A percentile compares a stretch with the other conserved stretches of the same genome.
These are phyloP conservation scores for Trichacis sp. DNA, from an alignment of 2,888 invertebrate species.

Conservation along the genomic window DNA sequence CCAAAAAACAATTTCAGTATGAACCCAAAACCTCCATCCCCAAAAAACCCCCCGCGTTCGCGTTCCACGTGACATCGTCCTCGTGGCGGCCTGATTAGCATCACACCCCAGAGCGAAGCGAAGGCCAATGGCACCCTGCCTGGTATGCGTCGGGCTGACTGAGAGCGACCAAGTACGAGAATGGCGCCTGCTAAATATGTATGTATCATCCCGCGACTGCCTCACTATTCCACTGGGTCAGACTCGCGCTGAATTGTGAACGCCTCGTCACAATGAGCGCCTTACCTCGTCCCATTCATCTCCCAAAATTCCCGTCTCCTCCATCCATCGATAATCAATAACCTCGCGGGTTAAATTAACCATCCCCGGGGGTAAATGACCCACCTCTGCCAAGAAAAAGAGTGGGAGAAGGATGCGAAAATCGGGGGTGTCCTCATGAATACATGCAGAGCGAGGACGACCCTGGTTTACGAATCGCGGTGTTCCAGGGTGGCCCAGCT, in stretches of 20 bases:
- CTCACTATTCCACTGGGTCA: slow-evolving; percentile 68
- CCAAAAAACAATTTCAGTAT: no score
- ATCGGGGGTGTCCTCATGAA: slow-evolving; percentile 52
- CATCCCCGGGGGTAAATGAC: not conserved
- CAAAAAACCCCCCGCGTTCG: no score
- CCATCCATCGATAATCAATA: not conserved
- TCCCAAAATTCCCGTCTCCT: slow-evolving; percentile 6
- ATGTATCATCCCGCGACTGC: slow-evolving; percentile 68
- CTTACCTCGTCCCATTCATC: slow-evolving; percentile 34
- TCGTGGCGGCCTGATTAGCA: slow-evolving; percentile 67
- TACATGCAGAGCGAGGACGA: slow-evolving; percentile 55
- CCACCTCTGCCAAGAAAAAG: no score
- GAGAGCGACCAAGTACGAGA: slow-evolving; percentile 50
- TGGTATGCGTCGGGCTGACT: slow-evolving; percentile 35
- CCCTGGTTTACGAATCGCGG: slow-evolving; percentile 41
- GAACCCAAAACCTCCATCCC: no score
- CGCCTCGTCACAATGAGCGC: slow-evolving; percentile 56
- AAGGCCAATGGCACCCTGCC: slow-evolving; percentile 61
- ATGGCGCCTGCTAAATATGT: slow-evolving; percentile 69
- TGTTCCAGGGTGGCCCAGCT: slow-evolving; percentile 57
- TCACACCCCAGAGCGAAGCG: slow-evolving; percentile 56
- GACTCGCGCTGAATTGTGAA: no score
- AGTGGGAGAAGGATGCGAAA: slow-evolving; percentile 27
- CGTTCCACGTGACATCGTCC: no score
- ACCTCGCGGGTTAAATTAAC: not conserved